Evolutionary conservation across 2,888 invertebrate species (phyloP), one percentile per base, ranked within the genome.

Genomic region (Acanthopleura granulata): DNA sequence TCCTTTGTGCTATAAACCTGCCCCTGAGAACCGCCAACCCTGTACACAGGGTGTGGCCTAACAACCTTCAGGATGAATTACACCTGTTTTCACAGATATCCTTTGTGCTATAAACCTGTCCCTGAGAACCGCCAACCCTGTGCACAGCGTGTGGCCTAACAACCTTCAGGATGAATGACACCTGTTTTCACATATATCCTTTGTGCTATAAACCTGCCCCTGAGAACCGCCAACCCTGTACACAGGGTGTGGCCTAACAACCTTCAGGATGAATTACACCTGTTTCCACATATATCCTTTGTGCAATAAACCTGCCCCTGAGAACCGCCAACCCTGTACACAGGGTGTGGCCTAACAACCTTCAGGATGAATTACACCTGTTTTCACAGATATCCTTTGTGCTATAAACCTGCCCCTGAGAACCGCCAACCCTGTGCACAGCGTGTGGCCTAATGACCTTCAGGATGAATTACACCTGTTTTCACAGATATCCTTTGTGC

Each of bases 391-490:
- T 89, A 99, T 99, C 92, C 94, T 95, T 91, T 98, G 96, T 69
- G 99, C 98, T 83, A 99, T 95, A 93, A 99, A 95, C 86, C 98
- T 93, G 0, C 99, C 99, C 61, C 98, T 98, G 82, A 99, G 92
- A 74, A 99, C 99, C 81, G 99, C 99, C 83, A 99, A 91, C 1
- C 98, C 98, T 18, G 99, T 99, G 91, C 99, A 99, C 76, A 99
- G 92, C 16, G 96, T 95, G 91, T 99, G 99, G 0, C 99, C 99
- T 77, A 97, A 91, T 77, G 97, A 93, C 61, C 98, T 99, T 25
- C 99, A 99, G 25, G 97, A 91, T 78, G 97, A 95, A 0, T 99
- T 98, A 74, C 99, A 94, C 97, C 97, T 92, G 98, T 98, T 92
- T 97, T 93, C 30, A 99, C 97, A 82, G 99, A 99, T 89, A 99